Base-by-base conservation (phyloP, 2,113 vertebrate genomes). In the Lepus americanus region DNA sequence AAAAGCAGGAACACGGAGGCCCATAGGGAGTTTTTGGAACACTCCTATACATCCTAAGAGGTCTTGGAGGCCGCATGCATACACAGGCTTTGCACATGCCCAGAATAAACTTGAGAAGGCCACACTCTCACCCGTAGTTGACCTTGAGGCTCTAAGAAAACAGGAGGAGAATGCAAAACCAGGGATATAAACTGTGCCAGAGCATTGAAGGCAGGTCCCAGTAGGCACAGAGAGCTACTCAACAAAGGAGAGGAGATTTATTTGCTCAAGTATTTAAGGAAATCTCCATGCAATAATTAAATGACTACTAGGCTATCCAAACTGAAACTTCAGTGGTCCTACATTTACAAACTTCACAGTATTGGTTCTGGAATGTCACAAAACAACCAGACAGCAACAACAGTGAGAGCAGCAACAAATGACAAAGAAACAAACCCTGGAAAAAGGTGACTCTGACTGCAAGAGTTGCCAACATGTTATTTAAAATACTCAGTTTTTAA, bases 281-380 rank as follows among this genome's bases (percentile, higher is more conserved):
- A 89, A 84, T 63, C 51, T 87, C n/a, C 69, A 29, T 23, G 23
- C 29, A 88, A 69, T 53, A 36, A 89, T 77, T 85, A 80, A 74
- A 3, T 87, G 64, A 77, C 78, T 59, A 73, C 6, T 64, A 70
- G 67, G 3, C 3, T 74, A 73, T 49, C 9, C 59, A 36, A 69
- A 22, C 55, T 74, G n/a, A 82, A 39, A 76, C 51, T 91, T 76
- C 25, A 81, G 59, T 53, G 27, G 51, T 25, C 31, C 39, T 17
- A 53, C 8, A 63, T 83, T 22, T 8, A 87, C 11, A 79, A 89
- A 72, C 33, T 5, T 31, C 59, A 67, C 5, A 81, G 16, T 29
- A 77, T 77, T 78, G 64, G 29, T 87, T 87, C 31, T 39, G 36
- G 27, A 77, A 90, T 63, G 27, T 51, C n/a, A 44, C 61, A 89